Evolutionary conservation across 2,888 invertebrate genomes (phyloP), one percentile per base, ranked within the genome.

Genomic region (Chloroclysta siterata): DNA sequence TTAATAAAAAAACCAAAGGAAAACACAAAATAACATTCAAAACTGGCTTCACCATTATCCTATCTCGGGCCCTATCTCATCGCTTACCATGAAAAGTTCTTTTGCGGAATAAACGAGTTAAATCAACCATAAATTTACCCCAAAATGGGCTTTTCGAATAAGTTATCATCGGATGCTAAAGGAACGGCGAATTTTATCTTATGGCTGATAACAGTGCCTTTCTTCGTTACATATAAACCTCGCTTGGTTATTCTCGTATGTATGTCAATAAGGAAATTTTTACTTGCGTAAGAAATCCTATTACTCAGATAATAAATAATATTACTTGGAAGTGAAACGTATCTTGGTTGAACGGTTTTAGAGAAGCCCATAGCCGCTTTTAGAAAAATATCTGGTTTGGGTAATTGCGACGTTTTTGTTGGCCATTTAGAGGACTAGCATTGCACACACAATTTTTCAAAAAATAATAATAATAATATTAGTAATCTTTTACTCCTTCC

Each of bases 111-210:
- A 85, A 87, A 86, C 84, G 87, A 85, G 88, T 88, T 87, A 87
- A 88, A 84, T 88, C 84, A 83, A 80, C 87, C 85, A 88, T 88
- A 89, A 88, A 88, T 88, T 85, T 76, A 72, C 73, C 74, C 76
- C 73, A 79, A 82, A 84, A 88, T 87, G 85, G 86, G 85, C 80
- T 83, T 80, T 79, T 78, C 81, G 84, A 87, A 86, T 86, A 88
- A 88, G 85, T 88, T 88, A 89, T 88, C 87, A 88, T 87, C 82
- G 85, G 87, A 84, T 84, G 84, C 85, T 86, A 85, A 79, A 73
- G 80, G 72, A 79, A 77, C 78, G 77, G 73, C 71, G 80, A 84
- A 83, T 88, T 84, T 84, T 87, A 87, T 88, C 85, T 81, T 74
- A 22, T 22, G 22, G 22, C 72, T 78, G 82, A 84, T 87, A 85